phyloP scores from a whole-genome alignment of 2,797 vertebrate genomes.

The Gymnocypris eckloni region DNA sequence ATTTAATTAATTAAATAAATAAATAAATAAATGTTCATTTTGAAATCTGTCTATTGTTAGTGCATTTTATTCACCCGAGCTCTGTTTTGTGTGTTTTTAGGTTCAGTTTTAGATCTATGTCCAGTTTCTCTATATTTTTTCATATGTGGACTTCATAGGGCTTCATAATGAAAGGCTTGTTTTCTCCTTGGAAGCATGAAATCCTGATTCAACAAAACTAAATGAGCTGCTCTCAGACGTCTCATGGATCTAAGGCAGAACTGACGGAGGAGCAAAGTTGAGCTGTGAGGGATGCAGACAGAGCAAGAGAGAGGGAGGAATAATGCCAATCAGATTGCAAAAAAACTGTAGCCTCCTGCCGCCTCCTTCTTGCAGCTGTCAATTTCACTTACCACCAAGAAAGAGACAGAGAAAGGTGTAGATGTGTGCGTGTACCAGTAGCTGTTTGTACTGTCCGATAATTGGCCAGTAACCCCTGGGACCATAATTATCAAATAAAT shows the following conservation, averaged over 20 bases:
- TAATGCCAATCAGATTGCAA: constrained; percentile 47
- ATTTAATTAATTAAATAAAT: too few species aligned
- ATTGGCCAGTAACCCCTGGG: constrained; percentile 43
- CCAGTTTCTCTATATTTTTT: constrained; percentile 15
- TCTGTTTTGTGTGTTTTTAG: not conserved
- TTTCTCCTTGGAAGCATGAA: not conserved
- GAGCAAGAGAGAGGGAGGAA: constrained; percentile 17
- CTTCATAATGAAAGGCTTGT: constrained; percentile 16
- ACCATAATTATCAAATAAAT: constrained; percentile 30
- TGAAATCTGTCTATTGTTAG: not conserved
- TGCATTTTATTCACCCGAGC: not conserved
- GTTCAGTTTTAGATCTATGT: constrained; percentile 1
- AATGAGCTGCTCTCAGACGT: constrained; percentile 16
- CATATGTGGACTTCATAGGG: not conserved
- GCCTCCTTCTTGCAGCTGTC: constrained; percentile 48
- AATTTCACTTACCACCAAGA: constrained; percentile 51
- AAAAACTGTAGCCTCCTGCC: constrained; percentile 37
- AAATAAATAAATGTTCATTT: too few species aligned
- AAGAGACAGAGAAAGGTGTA: constrained; percentile 26
- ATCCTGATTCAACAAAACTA: constrained; percentile 19
- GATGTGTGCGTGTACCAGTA: constrained; percentile 9
- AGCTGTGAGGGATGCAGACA: constrained; percentile 1
- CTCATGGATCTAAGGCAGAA: constrained; percentile 22
- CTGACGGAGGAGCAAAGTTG: not conserved
- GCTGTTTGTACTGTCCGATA: constrained; percentile 34